Evolutionary conservation across 2,113 vertebrate species (phyloP).

Genomic region (Sturnus vulgaris): DNA sequence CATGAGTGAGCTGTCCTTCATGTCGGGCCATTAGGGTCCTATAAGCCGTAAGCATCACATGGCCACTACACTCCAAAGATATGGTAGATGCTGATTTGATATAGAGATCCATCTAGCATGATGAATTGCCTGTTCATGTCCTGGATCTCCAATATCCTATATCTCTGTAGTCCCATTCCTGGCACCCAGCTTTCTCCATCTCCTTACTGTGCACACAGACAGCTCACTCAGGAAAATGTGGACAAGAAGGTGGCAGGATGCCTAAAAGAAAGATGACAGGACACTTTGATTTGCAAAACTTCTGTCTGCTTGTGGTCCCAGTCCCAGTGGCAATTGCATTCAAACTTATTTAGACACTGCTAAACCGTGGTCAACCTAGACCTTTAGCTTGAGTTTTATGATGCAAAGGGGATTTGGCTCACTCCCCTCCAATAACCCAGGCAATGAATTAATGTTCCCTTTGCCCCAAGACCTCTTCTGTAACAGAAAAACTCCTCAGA

Average conservation of each 20-base stretch:
- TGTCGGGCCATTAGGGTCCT: neutral
- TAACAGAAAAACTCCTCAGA: neutral
- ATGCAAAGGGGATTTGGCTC: neutral
- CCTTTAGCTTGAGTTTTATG: neutral
- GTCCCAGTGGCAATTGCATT: neutral
- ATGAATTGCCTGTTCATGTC: neutral
- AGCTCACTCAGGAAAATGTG: neutral
- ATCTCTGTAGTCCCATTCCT: neutral
- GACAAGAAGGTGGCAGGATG: neutral
- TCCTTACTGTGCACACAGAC: neutral
- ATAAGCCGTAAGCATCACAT: neutral
- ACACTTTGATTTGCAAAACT: neutral
- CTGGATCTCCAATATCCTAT: neutral
- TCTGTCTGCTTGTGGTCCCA: neutral
- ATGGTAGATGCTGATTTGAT: neutral
- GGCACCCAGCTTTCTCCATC: neutral
- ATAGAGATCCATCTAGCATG: neutral
- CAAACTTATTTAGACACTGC: neutral
- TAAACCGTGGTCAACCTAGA: neutral
- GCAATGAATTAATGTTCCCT: neutral
- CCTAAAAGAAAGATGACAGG: neutral
- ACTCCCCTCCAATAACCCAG: neutral
- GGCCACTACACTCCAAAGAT: neutral
- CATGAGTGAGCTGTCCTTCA: rapidly evolving
- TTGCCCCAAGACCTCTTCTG: neutral